These are phyloP conservation scores for Aphrocallistes beatrix DNA, from an alignment of 37 sponge, comb jelly and placozoan genomes.

Conservation along the genomic window DNA sequence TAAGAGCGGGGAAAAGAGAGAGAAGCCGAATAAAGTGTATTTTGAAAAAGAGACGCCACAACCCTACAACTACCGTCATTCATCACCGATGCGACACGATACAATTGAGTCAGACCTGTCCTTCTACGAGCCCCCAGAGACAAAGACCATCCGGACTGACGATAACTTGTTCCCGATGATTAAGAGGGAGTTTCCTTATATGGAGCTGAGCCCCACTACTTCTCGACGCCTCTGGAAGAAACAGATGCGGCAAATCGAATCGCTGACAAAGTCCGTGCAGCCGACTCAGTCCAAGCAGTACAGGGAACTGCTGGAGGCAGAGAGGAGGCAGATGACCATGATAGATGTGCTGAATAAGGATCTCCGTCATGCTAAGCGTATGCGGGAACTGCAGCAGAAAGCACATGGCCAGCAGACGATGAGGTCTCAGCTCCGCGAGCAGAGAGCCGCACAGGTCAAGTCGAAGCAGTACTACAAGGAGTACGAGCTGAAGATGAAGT, in stretches of 20 bases:
- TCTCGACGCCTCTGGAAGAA: constrained; percentile 45
- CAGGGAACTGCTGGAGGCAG: constrained; percentile 30
- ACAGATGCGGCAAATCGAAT: constrained; percentile 50
- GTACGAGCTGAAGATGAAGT: constrained; percentile 43
- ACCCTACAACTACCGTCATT: too few relatives aligned
- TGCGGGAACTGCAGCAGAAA: constrained; percentile 21
- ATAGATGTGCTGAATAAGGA: constrained; percentile 44
- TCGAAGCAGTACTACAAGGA: constrained; percentile 48
- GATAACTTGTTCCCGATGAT: constrained; percentile 37
- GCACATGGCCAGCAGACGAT: neutral
- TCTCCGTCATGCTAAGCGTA: constrained; percentile 33
- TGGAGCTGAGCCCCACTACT: constrained; percentile 37
- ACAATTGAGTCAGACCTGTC: neutral
- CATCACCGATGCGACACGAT: neutral
- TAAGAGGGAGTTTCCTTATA: constrained; percentile 36
- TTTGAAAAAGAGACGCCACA: too few relatives aligned
- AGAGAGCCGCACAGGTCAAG: constrained; percentile 19
- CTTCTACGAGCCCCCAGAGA: neutral
- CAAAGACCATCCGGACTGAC: neutral
- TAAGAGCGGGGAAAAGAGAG: neutral
- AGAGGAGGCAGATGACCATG: constrained; percentile 28
- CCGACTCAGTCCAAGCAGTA: constrained; percentile 21
- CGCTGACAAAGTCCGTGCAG: constrained; percentile 27
- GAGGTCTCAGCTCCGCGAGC: constrained; percentile 1
- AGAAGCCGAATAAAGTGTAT: too few relatives aligned